These are phyloP conservation scores for Dorcus hopei DNA, from an alignment of 2,888 invertebrate species.

Conservation along the genomic window DNA sequence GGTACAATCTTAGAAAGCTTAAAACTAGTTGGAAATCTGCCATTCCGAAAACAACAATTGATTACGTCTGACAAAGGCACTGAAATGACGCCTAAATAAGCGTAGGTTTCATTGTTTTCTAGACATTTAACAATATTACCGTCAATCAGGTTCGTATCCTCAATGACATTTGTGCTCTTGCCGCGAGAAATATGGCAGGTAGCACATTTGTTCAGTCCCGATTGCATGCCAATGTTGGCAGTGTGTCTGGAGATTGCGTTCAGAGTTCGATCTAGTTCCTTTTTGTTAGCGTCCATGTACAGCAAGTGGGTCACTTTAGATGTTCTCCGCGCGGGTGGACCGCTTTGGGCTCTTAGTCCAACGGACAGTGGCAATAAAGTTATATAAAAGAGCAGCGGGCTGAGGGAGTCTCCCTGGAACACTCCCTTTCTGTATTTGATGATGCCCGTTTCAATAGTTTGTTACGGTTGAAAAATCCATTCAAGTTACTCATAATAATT, in stretches of 20 bases:
- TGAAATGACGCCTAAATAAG: too few species aligned
- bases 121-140: background rate
- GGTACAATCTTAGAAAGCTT: too few species aligned
- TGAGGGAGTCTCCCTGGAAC: constrained; percentile 21
- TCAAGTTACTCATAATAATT: too few species aligned
- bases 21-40: too few species aligned
- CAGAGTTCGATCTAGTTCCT: constrained; percentile 5
- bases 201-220: constrained; percentile 21
- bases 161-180: background rate
- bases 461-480: too few species aligned
- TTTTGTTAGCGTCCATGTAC: background rate
- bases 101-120: background rate
- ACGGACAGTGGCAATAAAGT: constrained; percentile 16
- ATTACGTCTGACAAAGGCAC: too few species aligned
- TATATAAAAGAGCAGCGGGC: constrained; percentile 22
- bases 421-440: too few species aligned
- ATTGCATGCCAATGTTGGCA: constrained; percentile 16
- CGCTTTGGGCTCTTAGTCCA: constrained; percentile 5
- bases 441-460: too few species aligned
- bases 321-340: background rate
- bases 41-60: too few species aligned
- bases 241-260: constrained; percentile 5
- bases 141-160: background rate
- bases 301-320: constrained; percentile 13
- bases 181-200: background rate